Evolutionary conservation across 2,888 invertebrate species (phyloP), one percentile per base, ranked within the genome.

Genomic region (Brachyptera risi): DNA sequence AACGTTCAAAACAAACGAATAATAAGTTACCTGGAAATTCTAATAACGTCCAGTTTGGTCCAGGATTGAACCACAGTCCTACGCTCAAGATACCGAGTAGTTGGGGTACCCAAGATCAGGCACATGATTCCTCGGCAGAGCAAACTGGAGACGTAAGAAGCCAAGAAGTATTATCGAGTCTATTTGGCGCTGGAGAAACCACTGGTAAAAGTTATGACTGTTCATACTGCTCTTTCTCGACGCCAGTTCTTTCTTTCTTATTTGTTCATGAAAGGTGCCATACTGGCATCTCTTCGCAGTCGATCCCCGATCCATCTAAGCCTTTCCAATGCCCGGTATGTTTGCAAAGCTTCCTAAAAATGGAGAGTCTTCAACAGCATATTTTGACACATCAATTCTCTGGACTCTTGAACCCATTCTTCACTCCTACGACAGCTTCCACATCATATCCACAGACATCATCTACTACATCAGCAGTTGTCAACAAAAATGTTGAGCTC

Each of bases 221-320:
- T 77, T 89, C 92, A 44, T 86, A 89, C 73, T 96, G 96, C 74
- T 87, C 90, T 59, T 96, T 94, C 74, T 87, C 90, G 44, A 94
- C 95, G 37, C 87, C 91, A 66, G 88, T 93, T 72, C 82, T 94
- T 69, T 93, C 94, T 59, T 91, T 95, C 71, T 80, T 96, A 68
- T 93, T 92, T 75, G 90, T 94, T 56, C 96, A 96, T 77, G 95
- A 96, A 74, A 85, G 92, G 68, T 90, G 92, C 42, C 94, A 94
- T 75, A 76, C 79, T 75, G 67, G 65, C 71, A 66, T 58, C 72
- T 62, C 65, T 68, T 66, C 64, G 66, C 71, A 63, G 65, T 37
- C 60, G 42, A 56, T 60, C 9, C 62, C 68, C 49, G 60, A 67
- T 58, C 62, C 65, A 38, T 59, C 61, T 26, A 42, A 56, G 68